Percentiles rank a stretch among this genome's conserved stretches.
Evolutionary conservation across 1,140 invertebrate genomes (phyloP).

Genomic region (Brachionus sp.): DNA sequence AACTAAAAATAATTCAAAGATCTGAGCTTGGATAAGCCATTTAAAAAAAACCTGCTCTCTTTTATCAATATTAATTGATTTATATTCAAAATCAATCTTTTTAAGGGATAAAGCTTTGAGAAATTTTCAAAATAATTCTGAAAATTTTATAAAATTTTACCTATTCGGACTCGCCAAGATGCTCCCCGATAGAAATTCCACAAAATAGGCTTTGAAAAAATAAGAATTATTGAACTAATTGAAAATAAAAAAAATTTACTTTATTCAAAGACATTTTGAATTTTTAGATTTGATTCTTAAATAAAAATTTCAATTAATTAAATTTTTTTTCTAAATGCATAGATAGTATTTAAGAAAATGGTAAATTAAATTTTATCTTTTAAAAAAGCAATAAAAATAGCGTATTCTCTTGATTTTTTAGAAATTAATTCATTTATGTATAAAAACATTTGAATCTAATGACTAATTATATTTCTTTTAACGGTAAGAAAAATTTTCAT

Average conservation of each 20-base stretch:
- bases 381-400: no score
- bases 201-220: constrained; percentile 70
- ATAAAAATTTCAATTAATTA: not conserved
- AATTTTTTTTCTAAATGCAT: not conserved
- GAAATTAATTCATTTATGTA: no score
- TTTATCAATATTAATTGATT: constrained; percentile 77
- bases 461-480: no score
- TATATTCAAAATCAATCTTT: constrained; percentile 88
- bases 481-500: no score
- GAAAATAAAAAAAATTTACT: not conserved
- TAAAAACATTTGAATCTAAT: no score
- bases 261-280: not conserved
- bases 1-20: constrained; percentile 47
- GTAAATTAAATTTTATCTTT: no score
- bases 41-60: not conserved
- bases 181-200: constrained; percentile 87
- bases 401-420: no score
- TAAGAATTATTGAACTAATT: not conserved
- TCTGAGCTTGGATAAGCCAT: not conserved
- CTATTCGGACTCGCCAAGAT: constrained; percentile 84
- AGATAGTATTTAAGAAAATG: no score
- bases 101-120: constrained; percentile 75
- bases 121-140: no score
- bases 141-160: not conserved
- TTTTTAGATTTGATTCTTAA: not conserved